Conservation (phyloP, 1,140 invertebrate species). For the Lepidurus couesii region DNA sequence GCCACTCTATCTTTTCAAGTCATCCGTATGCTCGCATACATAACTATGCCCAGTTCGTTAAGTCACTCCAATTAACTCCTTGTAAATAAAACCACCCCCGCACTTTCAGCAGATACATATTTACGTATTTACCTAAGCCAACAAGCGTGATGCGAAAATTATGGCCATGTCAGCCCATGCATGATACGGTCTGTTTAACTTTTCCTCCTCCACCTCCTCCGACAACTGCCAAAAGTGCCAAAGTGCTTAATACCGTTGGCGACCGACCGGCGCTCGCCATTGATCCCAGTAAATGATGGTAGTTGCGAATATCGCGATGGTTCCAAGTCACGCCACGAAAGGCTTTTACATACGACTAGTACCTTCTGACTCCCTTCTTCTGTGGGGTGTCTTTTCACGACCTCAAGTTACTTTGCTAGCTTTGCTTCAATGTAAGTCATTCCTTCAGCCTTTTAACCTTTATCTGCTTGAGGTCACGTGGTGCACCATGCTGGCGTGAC, state of each 20-base stretch:
- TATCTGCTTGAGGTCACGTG: background rate
- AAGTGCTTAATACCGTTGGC: background rate
- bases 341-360: background rate
- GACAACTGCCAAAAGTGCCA: background rate
- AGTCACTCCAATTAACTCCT: slow-evolving; percentile 9
- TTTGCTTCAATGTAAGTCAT: slow-evolving; percentile 3
- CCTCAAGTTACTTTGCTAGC: background rate
- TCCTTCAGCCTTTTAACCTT: background rate
- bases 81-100: slow-evolving; percentile 8
- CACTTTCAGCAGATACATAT: background rate
- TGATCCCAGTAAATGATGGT: background rate
- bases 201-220: background rate
- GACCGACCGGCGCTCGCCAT: background rate
- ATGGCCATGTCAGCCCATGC: background rate
- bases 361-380: background rate
- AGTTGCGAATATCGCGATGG: background rate
- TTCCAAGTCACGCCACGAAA: background rate
- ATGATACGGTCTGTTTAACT: background rate
- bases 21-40: background rate
- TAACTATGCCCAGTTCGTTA: background rate
- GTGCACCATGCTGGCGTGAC: slow-evolving; percentile 2
- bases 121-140: too few relatives aligned
- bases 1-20: slow-evolving; percentile 6
- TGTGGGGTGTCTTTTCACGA: background rate
- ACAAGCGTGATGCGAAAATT: background rate